Evolutionary conservation across 2,888 invertebrate species (phyloP).

Genomic region (Plagodis pulveraria): DNA sequence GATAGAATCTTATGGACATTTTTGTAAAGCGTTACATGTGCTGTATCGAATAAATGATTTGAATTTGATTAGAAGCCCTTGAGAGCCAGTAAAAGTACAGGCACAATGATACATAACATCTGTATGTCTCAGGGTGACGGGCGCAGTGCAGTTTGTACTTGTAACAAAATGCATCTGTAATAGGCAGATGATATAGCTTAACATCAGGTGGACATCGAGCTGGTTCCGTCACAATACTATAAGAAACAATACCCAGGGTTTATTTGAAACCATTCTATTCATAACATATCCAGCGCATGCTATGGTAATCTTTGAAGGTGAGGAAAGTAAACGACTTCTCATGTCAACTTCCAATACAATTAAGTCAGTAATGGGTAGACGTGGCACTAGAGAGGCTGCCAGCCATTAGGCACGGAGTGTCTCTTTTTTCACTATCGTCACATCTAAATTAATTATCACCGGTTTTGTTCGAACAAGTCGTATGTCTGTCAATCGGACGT

Average conservation of each 20-base stretch:
- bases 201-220: too few species aligned
- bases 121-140: too few species aligned
- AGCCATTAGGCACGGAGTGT: slow-evolving; percentile 59
- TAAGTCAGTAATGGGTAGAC: slow-evolving; percentile 56
- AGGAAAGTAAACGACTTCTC: slow-evolving; percentile 40
- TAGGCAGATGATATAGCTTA: too few species aligned
- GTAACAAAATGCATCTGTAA: too few species aligned
- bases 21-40: too few species aligned
- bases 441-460: slow-evolving; percentile 80
- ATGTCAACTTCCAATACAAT: slow-evolving; percentile 68
- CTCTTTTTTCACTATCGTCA: slow-evolving; percentile 68
- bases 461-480: slow-evolving; percentile 72
- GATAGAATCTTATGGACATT: too few species aligned
- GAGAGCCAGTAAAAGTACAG: too few species aligned
- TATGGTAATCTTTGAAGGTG: background rate
- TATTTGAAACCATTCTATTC: too few species aligned
- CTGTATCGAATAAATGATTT: too few species aligned
- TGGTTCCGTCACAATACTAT: background rate
- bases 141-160: too few species aligned
- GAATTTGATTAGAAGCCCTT: too few species aligned
- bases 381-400: slow-evolving; percentile 42
- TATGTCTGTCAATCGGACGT: slow-evolving; percentile 70
- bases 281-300: background rate
- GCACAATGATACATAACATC: too few species aligned
- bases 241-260: background rate